These are phyloP conservation scores for Drosophila mimica DNA, from an alignment of 2,888 invertebrate genomes.

Conservation along the genomic window DNA sequence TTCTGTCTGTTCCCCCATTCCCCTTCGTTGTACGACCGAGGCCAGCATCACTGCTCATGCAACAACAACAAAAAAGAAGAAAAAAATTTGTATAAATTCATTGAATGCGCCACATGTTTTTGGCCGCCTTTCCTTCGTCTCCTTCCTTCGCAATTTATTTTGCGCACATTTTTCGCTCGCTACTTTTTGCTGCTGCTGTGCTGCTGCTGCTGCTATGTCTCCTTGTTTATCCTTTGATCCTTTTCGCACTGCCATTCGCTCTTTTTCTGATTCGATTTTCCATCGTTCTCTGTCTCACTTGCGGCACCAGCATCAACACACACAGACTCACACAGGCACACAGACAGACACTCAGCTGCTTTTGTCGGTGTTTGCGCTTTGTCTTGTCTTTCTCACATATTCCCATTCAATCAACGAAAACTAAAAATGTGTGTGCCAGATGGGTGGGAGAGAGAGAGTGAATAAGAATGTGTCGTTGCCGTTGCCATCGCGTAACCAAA, in stretches of 20 bases:
- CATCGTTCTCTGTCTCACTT: conserved; percentile 36
- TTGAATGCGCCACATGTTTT: conserved; percentile 78
- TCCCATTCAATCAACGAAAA: conserved; percentile 63
- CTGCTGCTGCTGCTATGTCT: conserved; percentile 39
- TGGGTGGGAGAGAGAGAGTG: conserved; percentile 36
- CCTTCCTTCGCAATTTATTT: conserved; percentile 51
- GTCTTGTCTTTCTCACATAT: conserved; percentile 37
- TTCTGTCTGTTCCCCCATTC: conserved; percentile 31
- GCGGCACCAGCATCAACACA: conserved; percentile 54
- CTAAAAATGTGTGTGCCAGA: conserved; percentile 67
- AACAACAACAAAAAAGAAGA: conserved; percentile 17
- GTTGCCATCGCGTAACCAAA: conserved; percentile 41
- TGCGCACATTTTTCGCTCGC: conserved; percentile 62
- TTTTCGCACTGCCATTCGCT: conserved; percentile 61
- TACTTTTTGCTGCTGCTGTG: conserved; percentile 25
- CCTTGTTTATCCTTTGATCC: conserved; percentile 74
- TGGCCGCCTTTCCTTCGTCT: conserved; percentile 41
- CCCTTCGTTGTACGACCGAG: neutral
- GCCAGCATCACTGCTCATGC: conserved; percentile 59
- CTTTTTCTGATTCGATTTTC: conserved; percentile 77
- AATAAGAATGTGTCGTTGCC: conserved; percentile 24
- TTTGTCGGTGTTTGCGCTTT: conserved; percentile 46
- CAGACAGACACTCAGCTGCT: conserved; percentile 64
- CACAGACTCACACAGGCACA: conserved; percentile 15
- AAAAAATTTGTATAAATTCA: conserved; percentile 53